Conservation (phyloP, 2,113 vertebrate species). For the Psilopsiagon aurifrons region DNA sequence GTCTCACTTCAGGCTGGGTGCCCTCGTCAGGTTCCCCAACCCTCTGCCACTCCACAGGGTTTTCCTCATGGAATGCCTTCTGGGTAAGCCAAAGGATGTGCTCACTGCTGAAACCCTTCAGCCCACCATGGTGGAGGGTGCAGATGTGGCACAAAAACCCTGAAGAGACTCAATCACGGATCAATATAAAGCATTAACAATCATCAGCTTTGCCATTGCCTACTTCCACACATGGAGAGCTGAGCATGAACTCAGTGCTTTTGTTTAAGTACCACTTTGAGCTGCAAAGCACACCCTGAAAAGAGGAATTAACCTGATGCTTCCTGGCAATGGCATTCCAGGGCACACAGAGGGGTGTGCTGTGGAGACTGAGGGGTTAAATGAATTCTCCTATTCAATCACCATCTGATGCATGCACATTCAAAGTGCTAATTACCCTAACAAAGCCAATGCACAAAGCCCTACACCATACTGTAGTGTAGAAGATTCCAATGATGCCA, state of each 20-base stretch:
- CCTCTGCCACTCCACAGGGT: neutral
- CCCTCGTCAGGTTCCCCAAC: neutral
- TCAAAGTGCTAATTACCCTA: constrained; percentile 37
- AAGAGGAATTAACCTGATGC: neutral
- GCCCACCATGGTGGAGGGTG: accelerated
- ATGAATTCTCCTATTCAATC: neutral
- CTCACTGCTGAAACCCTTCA: neutral
- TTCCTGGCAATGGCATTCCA: neutral
- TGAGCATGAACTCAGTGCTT: accelerated
- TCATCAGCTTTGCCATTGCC: accelerated
- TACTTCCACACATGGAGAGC: neutral
- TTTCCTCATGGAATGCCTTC: neutral
- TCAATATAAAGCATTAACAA: neutral
- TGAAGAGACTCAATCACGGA: accelerated
- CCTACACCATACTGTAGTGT: neutral
- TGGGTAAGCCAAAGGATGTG: neutral
- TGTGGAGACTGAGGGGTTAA: constrained; percentile 8
- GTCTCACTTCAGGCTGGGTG: neutral
- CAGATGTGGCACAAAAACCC: neutral
- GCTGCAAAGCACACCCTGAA: neutral
- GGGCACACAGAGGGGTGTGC: neutral
- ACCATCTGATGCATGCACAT: constrained; percentile 31
- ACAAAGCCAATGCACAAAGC: constrained; percentile 41
- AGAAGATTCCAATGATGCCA: neutral
- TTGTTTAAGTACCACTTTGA: accelerated